Base-by-base conservation (phyloP, 2,888 invertebrate species). In the Polietes domitor region DNA sequence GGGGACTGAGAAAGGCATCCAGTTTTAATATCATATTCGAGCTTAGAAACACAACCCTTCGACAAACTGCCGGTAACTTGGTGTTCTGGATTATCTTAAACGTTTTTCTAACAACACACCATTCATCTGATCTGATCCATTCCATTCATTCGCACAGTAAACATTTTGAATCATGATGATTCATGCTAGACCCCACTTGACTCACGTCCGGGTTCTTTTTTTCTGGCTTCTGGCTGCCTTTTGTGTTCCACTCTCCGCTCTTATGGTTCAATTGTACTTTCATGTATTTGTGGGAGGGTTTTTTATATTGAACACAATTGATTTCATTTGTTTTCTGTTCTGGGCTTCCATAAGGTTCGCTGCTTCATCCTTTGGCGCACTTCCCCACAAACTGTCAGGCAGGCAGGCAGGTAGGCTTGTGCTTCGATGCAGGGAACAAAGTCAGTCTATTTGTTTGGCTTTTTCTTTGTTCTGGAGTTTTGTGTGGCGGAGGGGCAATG, bases 241-340 rank as follows among this genome's bases (percentile, higher is more conserved):
- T 43, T 32, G 15, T 68, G 41, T 68, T n/a, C n/a, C 65, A 21
- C n/a, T 19, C 28, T 32, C 37, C 63, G 12, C 43, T 24, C 24
- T 1, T 65, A 10, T 41, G 24, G 4, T 68, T 41, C 43, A 21
- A 37, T 21, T 68, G 37, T 24, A 68, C 68, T 43, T 68, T 10
- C 24, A 43, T 63, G 63, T 17, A 9, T 58, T 4, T 4, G 17
- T 65, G 19, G 19, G 3, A 32, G 12, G 7, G 28, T 37, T 71
- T 19, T n/a, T 74, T 74, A 55, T 68, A 76, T 76, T 75, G 76
- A 77, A 61, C 61, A 74, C 53, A 77, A 82, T 82, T 82, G 77
- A 82, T 82, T 77, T 77, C 53, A 55, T 82, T 71, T 73, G 74
- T 19, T 74, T 53, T 77, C n/a, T 77, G 50, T 10, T n/a, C n/a